Conservation (phyloP, 92 coral and sea anemone species). For the Umimayanthus kanabou region DNA sequence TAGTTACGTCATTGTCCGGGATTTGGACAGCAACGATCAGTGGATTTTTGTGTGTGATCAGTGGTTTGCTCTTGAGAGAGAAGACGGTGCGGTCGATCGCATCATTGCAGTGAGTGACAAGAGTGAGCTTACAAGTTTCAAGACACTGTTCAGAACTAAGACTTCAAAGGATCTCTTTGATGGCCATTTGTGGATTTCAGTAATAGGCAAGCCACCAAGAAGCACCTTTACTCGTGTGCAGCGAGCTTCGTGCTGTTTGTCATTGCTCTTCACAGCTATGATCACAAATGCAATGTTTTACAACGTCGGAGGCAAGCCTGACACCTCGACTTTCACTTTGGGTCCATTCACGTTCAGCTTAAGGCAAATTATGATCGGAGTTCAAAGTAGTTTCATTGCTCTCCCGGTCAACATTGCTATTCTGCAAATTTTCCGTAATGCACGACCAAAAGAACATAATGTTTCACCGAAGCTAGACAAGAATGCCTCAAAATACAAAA, state of each 20-base stretch:
- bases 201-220: constrained; percentile 69
- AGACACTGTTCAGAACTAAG: constrained; percentile 61
- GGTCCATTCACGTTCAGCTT: constrained; percentile 73
- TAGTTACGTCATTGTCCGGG: constrained; percentile 56
- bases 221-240: constrained; percentile 86
- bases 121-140: constrained; percentile 63
- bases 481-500: constrained; percentile 13
- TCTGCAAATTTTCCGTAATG: constrained; percentile 61
- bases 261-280: constrained; percentile 77
- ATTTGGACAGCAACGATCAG: constrained; percentile 42
- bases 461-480: not conserved
- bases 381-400: constrained; percentile 77
- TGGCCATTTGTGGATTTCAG: constrained; percentile 86
- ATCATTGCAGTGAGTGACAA: constrained; percentile 48
- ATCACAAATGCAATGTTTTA: constrained; percentile 90
- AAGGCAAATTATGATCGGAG: constrained; percentile 67
- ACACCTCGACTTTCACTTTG: constrained; percentile 55
- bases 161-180: constrained; percentile 68
- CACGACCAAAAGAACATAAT: constrained; percentile 46
- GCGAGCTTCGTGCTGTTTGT: constrained; percentile 80
- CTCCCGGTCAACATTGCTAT: constrained; percentile 61
- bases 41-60: constrained; percentile 68
- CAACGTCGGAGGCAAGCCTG: constrained; percentile 64
- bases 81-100: constrained; percentile 69
- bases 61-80: constrained; percentile 80